Evolutionary conservation across 30 jellyfish, hydroid and myxozoan genomes (phyloP), one percentile per base, ranked within the genome.

Genomic region (Hydractinia symbiolongicarpus): DNA sequence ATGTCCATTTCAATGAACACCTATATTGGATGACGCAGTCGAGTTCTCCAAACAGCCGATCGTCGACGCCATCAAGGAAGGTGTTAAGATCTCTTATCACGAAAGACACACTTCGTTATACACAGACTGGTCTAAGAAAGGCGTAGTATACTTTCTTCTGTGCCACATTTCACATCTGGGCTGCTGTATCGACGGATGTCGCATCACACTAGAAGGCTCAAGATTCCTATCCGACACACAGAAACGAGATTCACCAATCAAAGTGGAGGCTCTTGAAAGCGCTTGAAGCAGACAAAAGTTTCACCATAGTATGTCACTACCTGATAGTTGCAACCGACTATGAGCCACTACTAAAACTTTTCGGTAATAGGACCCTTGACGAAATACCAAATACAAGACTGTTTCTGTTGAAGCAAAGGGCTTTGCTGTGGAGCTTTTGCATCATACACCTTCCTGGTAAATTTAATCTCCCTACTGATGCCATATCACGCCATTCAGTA

Each of bases 251-350:
- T 56, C 83, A 20, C 75, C 83, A 10, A 54, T 75, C 19, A 75
- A 75, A 56, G 83, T 13, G 13, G 83, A 75, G 74, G 83, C 83
- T 55, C 17, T 75, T 50, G 83, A 74, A 10, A 75, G 1, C 9
- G 83, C 83, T 54, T 75, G 13, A 75, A 75, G 50, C 83, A 75
- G 79, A 75, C 79, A 30, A 30, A 30, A 0, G 44, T 30, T 30
- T 30, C 44, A 30, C 44, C 44, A 30, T 30, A 2, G 44, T 1
- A 30, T 30, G 44, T 30, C 44, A 30, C 44, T 2, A 30, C 44
- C 44, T 30, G 44, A 30, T 30, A 30, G 44, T 30, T 30, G 44
- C 44, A 30, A 30, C 44, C 44, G 44, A 30, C 44, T 0, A 30
- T 0, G 44, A 30, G 44, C 44, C 44, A 30, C 44, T 30, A 2